Evolutionary conservation across 2,888 invertebrate genomes (phyloP), one percentile per base, ranked within the genome.

Genomic region (Epirrhoe alternata): DNA sequence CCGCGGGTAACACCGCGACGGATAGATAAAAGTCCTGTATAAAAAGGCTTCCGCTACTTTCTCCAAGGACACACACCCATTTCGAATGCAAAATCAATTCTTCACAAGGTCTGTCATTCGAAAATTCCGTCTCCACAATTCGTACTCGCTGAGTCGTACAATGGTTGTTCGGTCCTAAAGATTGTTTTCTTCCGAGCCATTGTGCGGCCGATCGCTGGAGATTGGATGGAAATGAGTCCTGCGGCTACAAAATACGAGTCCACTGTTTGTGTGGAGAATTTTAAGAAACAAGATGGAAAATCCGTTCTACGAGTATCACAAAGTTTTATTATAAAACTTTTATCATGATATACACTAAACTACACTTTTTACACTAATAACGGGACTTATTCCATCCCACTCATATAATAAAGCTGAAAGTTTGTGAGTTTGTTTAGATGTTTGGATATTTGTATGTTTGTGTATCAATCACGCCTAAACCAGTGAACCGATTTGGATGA

Each of bases 151-250:
- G 55, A 45, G 38, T 17, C 6, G 51, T 50, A 71, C 69, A 75
- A 75, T 80, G 79, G 75, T 75, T 77, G 79, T 81, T 81, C 77
- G 76, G 78, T 75, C 72, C 78, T 74, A 77, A 84, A 87, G 86
- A 88, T 86, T 88, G 86, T 87, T 86, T 87, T 86, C 87, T 87
- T 86, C 84, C 84, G 66, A 77, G 73, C 85, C 81, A 88, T 88
- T 88, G 88, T 88, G 81, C 74, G 69, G 74, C 75, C 80, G 80
- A 83, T 85, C 82, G 81, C 70, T 68, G 74, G 72, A 78, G 83
- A 86, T 84, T 83, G 84, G 79, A 85, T 81, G 80, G 79, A 81
- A 84, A 84, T 86, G 81, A 84, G 79, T 76, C 82, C 75, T 70
- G 78, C 24, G 24, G 24, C 60, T 66, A 69, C 74, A 30, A 42